Base-by-base conservation (phyloP, 1,140 invertebrate species). In the Olivierus martensii region DNA sequence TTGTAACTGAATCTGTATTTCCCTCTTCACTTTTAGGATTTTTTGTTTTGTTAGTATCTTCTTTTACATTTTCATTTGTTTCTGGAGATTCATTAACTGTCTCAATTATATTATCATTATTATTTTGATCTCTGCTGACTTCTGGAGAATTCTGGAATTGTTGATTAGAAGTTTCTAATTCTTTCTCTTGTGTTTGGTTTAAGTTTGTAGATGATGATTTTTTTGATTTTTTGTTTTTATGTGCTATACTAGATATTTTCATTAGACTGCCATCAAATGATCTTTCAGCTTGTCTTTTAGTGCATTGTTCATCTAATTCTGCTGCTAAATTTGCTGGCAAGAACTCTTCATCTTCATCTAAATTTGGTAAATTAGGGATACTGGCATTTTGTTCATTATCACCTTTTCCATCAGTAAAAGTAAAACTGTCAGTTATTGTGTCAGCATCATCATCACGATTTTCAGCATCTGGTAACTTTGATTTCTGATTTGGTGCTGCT, bases 151-250 rank as follows among this genome's bases (percentile, higher is more conserved):
- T 9, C 2, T 28, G 28, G 4, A 9, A 28, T 28, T 28, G 28
- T 9, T 28, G 28, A 28, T 28, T 28, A 28, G 28, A 28, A n/a
- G n/a, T n/a, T n/a, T n/a, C n/a, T 6, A 28, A 0, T 28, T 28
- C 28, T 0, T 4, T 28, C 9, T 28, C 28, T 28, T 28, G 4
- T 28, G 28, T 4, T 28, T 28, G 28, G 9, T 28, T 9, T 28
- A 28, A 28, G 9, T 46, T 36, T 46, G 5, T 4, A 9, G 19
- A 46, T 36, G 41, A 4, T 35, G 52, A 51, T 12, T 56, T 55
- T 21, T 17, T 61, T 10, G 50, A 50, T 43, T 61, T 62, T 41
- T 61, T 57, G 5, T 35, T 59, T 44, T 51, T 43, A 11, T 53
- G 51, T 12, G 55, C 50, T 22, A 52, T 43, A 54, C 56, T 56